A percentile compares a stretch with the other conserved stretches of the same genome.
These are phyloP conservation scores for Agrotis ipsilon DNA, from an alignment of 2,888 invertebrate species.

Conservation along the genomic window DNA sequence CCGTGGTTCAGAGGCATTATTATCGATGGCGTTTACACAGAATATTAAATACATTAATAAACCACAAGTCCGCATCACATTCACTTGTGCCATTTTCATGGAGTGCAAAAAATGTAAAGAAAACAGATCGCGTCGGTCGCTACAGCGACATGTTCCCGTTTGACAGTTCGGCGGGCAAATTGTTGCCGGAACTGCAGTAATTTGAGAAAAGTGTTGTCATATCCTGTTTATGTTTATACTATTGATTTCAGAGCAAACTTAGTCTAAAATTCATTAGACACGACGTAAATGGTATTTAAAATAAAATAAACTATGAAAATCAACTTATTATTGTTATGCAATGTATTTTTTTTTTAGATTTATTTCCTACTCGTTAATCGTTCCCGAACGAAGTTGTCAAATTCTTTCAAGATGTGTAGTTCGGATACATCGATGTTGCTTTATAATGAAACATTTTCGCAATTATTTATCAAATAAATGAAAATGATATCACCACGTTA, in stretches of 20 bases:
- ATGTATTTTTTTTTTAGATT: background rate
- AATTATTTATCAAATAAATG: too few relatives aligned
- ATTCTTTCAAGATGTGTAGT: slow-evolving; percentile 10
- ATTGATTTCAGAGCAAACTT: slow-evolving; percentile 12
- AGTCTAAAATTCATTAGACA: accelerated
- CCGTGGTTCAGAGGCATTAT: slow-evolving; percentile 72
- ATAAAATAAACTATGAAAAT: background rate
- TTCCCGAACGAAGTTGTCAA: slow-evolving; percentile 35
- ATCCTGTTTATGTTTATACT: slow-evolving; percentile 72
- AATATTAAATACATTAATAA: slow-evolving; percentile 80
- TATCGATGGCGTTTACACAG: slow-evolving; percentile 73
- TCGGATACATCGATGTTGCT: slow-evolving; percentile 51
- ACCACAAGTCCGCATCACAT: slow-evolving; percentile 88
- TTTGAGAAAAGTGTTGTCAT: slow-evolving; percentile 73
- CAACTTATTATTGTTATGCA: too few relatives aligned
- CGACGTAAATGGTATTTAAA: accelerated
- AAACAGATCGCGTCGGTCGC: slow-evolving; percentile 71
- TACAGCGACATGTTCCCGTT: slow-evolving; percentile 82
- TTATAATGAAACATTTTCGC: too few relatives aligned
- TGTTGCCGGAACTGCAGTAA: slow-evolving; percentile 86
- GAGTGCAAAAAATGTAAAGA: slow-evolving; percentile 71
- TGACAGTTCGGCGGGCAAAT: slow-evolving; percentile 86
- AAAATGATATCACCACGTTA: too few relatives aligned
- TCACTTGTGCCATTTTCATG: slow-evolving; percentile 82
- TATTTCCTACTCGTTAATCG: background rate